Conservation (phyloP, 2,888 invertebrate species). For the Electrophaes corylata region DNA sequence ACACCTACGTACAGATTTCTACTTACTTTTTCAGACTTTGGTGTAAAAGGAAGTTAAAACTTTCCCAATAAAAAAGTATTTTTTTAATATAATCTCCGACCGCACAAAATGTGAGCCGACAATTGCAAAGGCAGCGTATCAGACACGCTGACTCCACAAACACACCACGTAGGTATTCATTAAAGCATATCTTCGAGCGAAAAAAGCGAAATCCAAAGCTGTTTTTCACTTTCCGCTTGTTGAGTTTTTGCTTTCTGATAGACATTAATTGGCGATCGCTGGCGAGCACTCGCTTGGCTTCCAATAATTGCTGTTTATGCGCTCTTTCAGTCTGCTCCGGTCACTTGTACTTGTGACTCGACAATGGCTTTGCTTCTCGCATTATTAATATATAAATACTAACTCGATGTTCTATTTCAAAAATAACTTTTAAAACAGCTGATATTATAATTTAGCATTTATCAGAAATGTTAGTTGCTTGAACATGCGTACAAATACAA, state of each 20-base stretch:
- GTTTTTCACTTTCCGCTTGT: conserved; percentile 27
- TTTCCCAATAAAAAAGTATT: too few relatives aligned
- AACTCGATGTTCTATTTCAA: not conserved
- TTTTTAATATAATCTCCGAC: too few relatives aligned
- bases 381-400: not conserved
- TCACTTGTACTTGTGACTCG: not conserved
- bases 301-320: conserved; percentile 30
- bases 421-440: too few relatives aligned
- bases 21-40: too few relatives aligned
- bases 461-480: too few relatives aligned
- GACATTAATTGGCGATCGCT: conserved; percentile 38
- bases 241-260: conserved; percentile 30
- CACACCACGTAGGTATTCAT: conserved; percentile 28
- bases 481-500: too few relatives aligned
- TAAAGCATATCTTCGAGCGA: conserved; percentile 28
- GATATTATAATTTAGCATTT: too few relatives aligned
- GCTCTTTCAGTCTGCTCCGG: not conserved
- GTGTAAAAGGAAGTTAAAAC: too few relatives aligned
- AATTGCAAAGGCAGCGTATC: conserved; percentile 10
- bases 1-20: too few relatives aligned
- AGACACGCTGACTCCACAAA: conserved; percentile 14
- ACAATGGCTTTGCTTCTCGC: not conserved
- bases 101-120: not conserved
- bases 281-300: conserved; percentile 15
- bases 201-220: conserved; percentile 23